phyloP scores from a whole-genome alignment of 2,888 invertebrate genomes.

The Eilema depressum region DNA sequence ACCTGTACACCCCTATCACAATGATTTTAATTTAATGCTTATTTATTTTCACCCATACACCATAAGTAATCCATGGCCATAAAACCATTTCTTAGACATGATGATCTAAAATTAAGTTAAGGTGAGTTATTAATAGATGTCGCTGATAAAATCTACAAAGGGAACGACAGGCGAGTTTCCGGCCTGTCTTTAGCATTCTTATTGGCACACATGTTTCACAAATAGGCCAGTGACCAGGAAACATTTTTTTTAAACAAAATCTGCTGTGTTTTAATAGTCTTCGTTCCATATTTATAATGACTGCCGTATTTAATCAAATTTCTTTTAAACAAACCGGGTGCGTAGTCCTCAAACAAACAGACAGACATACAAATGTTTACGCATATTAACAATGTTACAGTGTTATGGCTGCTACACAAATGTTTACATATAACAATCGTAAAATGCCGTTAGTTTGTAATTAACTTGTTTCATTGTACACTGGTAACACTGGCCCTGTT shows the following conservation, averaged over 20 bases:
- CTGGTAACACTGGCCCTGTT: conserved; percentile 39
- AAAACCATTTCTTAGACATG: no score
- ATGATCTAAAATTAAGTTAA: neutral
- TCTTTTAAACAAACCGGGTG: conserved; percentile 44
- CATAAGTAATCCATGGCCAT: neutral
- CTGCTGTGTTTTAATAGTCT: neutral
- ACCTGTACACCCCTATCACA: no score
- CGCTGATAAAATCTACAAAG: neutral
- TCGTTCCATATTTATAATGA: neutral
- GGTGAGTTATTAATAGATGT: conserved; percentile 4
- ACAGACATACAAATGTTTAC: conserved; percentile 60
- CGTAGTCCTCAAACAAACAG: conserved; percentile 52
- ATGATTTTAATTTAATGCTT: neutral
- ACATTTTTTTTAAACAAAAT: neutral
- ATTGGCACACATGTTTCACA: neutral
- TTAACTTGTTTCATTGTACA: conserved; percentile 49
- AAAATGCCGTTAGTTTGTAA: conserved; percentile 55
- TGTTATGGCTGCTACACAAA: conserved; percentile 44
- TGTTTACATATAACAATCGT: conserved; percentile 53
- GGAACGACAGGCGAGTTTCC: neutral
- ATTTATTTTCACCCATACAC: neutral
- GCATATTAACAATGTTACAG: conserved; percentile 50
- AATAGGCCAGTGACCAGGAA: neutral
- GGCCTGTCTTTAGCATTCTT: neutral
- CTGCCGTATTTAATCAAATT: conserved; percentile 8